phyloP scores from a whole-genome alignment of 2,113 vertebrate genomes.

The Turnix velox region DNA sequence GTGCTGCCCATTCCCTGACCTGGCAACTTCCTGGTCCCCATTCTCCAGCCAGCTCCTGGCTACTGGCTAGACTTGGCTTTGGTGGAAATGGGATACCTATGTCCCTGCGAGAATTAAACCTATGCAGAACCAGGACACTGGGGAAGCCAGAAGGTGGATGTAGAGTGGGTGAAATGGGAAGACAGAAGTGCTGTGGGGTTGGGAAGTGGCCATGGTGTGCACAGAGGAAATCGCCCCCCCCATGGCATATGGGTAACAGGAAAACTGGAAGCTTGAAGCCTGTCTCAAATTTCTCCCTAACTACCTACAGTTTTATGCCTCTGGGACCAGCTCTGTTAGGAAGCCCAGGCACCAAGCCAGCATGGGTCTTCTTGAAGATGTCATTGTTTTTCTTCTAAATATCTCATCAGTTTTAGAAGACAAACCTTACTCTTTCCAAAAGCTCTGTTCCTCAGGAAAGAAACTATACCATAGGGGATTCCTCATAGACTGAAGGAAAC shows the following conservation, averaged over 20 bases:
- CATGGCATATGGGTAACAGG: not conserved
- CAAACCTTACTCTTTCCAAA: not conserved
- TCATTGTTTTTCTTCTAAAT: not conserved
- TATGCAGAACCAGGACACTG: too few species aligned
- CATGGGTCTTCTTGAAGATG: not conserved
- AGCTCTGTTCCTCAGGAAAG: not conserved
- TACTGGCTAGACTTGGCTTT: too few species aligned
- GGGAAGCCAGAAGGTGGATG: not conserved
- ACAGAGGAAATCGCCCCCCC: not conserved
- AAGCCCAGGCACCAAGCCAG: not conserved
- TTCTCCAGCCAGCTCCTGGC: too few species aligned
- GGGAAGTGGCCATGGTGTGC: rapidly evolving
- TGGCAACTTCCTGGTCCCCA: too few species aligned
- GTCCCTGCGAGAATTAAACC: too few species aligned
- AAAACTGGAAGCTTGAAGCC: not conserved
- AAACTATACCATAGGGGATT: not conserved
- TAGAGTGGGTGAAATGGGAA: not conserved
- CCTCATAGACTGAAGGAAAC: not conserved
- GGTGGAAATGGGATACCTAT: too few species aligned
- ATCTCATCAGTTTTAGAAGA: not conserved
- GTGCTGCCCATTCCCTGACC: too few species aligned
- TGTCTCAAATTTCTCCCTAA: not conserved
- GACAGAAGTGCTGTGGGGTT: rapidly evolving
- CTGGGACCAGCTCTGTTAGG: not conserved
- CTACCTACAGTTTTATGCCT: not conserved